These are phyloP conservation scores for Todus mexicanus DNA, from an alignment of 2,797 vertebrate species.

Conservation along the genomic window DNA sequence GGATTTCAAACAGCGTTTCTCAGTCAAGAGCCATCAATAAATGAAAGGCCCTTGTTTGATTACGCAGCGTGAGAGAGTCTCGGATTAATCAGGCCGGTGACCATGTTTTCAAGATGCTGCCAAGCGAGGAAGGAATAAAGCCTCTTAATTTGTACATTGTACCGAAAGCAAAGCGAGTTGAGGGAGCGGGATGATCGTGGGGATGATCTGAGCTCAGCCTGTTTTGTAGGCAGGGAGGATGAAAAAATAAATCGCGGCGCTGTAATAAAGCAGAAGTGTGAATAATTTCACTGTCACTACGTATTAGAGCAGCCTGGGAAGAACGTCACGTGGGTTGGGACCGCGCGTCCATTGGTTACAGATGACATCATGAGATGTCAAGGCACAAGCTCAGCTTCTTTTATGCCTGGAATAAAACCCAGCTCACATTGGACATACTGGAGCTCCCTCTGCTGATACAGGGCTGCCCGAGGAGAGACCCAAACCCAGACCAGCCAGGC, in stretches of 20 bases:
- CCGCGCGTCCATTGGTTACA: constrained; percentile 79
- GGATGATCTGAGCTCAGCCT: not conserved
- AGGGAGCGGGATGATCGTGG: not conserved
- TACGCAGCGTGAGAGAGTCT: not conserved
- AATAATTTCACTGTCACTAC: constrained; percentile 61
- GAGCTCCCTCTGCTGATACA: constrained; percentile 74
- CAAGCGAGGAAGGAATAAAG: constrained; percentile 2
- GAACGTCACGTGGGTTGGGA: constrained; percentile 44
- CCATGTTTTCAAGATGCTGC: not conserved
- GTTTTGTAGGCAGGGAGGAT: too few relatives aligned
- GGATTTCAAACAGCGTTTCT: not conserved
- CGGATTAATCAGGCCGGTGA: not conserved
- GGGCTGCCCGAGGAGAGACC: rapidly evolving
- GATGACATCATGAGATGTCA: constrained; percentile 87
- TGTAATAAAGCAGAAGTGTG: constrained; percentile 41
- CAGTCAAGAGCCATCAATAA: not conserved
- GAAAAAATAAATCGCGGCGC: not conserved
- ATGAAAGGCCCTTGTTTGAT: not conserved
- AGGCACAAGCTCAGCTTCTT: constrained; percentile 22
- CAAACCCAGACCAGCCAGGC: not conserved
- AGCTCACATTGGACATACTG: constrained; percentile 6
- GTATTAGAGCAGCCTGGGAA: constrained; percentile 51
- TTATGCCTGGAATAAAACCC: not conserved
- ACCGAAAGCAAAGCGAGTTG: not conserved
- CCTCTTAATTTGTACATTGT: not conserved